Evolutionary conservation across 1,140 invertebrate species (phyloP).

Genomic region (Dendrolimus punctatus): DNA sequence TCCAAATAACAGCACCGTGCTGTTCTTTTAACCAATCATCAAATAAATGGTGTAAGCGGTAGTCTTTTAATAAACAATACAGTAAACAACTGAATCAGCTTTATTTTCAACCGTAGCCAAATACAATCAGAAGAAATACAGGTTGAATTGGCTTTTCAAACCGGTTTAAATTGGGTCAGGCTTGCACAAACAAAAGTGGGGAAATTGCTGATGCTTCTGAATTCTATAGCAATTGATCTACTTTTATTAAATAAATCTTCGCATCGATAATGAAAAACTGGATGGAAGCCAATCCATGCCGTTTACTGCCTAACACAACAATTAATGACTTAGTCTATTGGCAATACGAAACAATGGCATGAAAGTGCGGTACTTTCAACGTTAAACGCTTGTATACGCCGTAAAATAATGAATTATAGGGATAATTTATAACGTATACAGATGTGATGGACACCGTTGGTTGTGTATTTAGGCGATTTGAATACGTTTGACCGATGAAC

Average conservation of each 20-base stretch:
- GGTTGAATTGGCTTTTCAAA: slow-evolving; percentile 53
- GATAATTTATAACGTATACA: no score
- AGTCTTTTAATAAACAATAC: slow-evolving; percentile 17
- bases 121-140: slow-evolving; percentile 53
- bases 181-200: slow-evolving; percentile 44
- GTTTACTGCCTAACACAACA: background rate
- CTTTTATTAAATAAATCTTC: slow-evolving; percentile 23
- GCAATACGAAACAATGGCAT: background rate
- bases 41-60: background rate
- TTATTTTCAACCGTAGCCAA: slow-evolving; percentile 40
- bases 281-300: background rate
- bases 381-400: no score
- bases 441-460: no score
- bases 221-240: slow-evolving; percentile 19
- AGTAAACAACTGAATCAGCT: slow-evolving; percentile 25
- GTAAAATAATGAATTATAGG: no score
- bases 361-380: no score
- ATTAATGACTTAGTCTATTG: background rate
- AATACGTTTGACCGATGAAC: no score
- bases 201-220: slow-evolving; percentile 34
- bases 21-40: no score
- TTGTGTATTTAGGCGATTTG: no score
- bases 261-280: slow-evolving; percentile 11
- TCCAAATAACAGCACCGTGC: no score
- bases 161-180: slow-evolving; percentile 51